phyloP scores from a whole-genome alignment of 2,888 invertebrate species.

The Clepsis dumicolana region DNA sequence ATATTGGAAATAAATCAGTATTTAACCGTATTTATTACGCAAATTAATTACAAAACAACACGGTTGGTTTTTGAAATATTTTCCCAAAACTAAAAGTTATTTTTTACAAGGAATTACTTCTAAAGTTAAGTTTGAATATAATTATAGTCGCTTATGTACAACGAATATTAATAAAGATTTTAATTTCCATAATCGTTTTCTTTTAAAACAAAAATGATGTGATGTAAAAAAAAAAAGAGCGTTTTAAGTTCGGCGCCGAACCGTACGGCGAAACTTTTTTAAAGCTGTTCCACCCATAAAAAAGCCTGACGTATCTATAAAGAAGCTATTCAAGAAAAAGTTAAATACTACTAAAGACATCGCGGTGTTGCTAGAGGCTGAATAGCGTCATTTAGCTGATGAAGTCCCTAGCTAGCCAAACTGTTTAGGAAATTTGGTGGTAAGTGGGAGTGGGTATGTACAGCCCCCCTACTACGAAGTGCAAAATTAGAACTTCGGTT shows the following conservation, averaged over 20 bases:
- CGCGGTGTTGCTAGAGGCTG: background rate
- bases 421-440: no score
- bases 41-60: background rate
- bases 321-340: background rate
- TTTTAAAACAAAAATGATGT: constrained; percentile 19
- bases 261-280: background rate
- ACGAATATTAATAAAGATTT: constrained; percentile 64
- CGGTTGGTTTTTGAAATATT: background rate
- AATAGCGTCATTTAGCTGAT: background rate
- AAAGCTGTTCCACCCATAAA: constrained; percentile 27
- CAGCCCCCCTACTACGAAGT: no score
- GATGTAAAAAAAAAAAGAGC: background rate
- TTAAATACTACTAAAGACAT: background rate
- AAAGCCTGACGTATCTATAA: background rate
- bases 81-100: constrained; percentile 9
- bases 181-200: constrained; percentile 45
- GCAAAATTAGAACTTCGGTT: no score
- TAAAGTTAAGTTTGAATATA: constrained; percentile 57
- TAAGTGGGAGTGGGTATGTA: no score
- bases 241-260: constrained; percentile 13
- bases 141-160: constrained; percentile 72
- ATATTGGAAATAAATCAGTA: constrained; percentile 9
- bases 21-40: background rate
- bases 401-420: no score
- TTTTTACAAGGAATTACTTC: constrained; percentile 30